Evolutionary conservation across 2,888 invertebrate genomes (phyloP), one percentile per base, ranked within the genome.

Genomic region (Sipha maydis): DNA sequence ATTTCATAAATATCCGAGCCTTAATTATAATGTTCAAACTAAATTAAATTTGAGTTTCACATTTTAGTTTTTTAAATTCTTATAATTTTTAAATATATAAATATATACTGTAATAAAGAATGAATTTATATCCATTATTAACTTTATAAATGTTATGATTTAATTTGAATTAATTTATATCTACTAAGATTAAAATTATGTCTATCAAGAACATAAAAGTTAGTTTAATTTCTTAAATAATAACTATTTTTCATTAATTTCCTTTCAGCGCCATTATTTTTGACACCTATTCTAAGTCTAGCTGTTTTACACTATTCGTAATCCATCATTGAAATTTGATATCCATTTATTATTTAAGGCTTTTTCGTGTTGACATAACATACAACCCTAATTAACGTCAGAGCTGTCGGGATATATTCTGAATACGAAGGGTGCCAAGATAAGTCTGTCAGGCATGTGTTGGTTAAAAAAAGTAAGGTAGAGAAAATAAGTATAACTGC

Each of bases 321-420:
- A 86, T 86, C 38, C 86, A 86, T 86, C 86, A 79, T 86, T 86
- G 86, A 86, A 86, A 88, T 88, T 41, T 56, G 86, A 88, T 80
- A 88, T 88, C 86, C 86, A 88, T 88, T 88, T 88, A 88, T 88
- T 88, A 88, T 88, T 88, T 56, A 80, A 56, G 80, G 75, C 80
- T 88, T 88, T 88, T 88, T 80, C 86, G 86, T 88, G 86, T 88
- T 88, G 86, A 88, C 86, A 88, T 88, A 88, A 88, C 86, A 88
- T 88, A 88, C 86, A 88, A 88, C 86, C 86, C 86, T 88, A 88
- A 88, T 88, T 88, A 88, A 88, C 80, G 86, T 82, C 86, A 67
- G 80, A 71, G 71, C 79, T 71, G 85, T 76, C 85, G 85, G 56
- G 86, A 80, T 80, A 82, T 88, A 38, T 85, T 77, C 61, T 38